Percentiles rank a stretch among this genome's conserved stretches.
Conservation (phyloP, 2,797 vertebrate species). For the Clamator glandarius region DNA sequence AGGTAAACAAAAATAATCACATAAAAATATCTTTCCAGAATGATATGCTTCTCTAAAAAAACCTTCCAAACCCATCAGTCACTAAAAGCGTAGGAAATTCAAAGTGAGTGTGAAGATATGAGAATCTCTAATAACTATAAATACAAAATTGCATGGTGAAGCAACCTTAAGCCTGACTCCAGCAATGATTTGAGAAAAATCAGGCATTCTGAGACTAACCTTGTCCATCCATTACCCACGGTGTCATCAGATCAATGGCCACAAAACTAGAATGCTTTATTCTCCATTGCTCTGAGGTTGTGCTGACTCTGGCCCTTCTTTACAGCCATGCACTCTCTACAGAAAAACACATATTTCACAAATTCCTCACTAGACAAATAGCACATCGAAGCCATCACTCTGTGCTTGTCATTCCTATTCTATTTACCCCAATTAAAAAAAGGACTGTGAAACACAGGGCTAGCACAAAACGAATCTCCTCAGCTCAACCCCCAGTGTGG, state of each 20-base stretch:
- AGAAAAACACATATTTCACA: conserved; percentile 73
- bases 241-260: conserved; percentile 72
- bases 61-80: conserved; percentile 24
- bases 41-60: background rate
- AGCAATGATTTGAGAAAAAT: conserved; percentile 68
- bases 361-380: conserved; percentile 65
- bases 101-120: background rate
- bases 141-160: conserved; percentile 31
- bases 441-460: background rate
- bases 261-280: conserved; percentile 72
- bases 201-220: conserved; percentile 64
- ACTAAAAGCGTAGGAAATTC: conserved; percentile 48
- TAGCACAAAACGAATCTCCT: conserved; percentile 27
- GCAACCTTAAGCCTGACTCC: conserved; percentile 58
- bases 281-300: conserved; percentile 63
- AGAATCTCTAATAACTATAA: conserved; percentile 14
- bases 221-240: conserved; percentile 70
- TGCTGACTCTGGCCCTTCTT: conserved; percentile 71
- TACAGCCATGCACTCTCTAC: conserved; percentile 54
- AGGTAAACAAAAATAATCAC: conserved; percentile 49
- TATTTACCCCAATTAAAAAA: conserved; percentile 60
- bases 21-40: conserved; percentile 38
- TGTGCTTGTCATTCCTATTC: conserved; percentile 44
- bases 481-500: rapidly evolving
- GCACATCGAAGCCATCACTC: conserved; percentile 44